Evolutionary conservation across 2,797 vertebrate genomes (phyloP).

Genomic region (Schizopygopsis malacanthus): DNA sequence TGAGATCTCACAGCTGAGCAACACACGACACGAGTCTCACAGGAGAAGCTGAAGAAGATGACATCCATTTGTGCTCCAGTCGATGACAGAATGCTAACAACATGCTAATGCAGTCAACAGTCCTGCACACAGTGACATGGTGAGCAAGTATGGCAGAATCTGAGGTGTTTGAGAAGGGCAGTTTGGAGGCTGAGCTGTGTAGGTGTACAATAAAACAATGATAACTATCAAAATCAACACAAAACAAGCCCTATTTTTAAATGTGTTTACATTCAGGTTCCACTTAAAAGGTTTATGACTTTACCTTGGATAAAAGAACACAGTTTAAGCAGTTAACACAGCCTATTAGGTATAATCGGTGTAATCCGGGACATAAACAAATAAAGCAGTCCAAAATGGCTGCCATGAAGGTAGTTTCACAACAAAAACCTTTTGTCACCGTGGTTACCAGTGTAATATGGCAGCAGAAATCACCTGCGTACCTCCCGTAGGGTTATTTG

Average conservation of each 20-base stretch:
- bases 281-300: background rate
- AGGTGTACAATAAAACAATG: background rate
- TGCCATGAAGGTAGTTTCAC: background rate
- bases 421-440: slow-evolving; percentile 10
- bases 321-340: background rate
- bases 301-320: background rate
- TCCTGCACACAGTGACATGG: slow-evolving; percentile 2
- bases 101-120: slow-evolving; percentile 45
- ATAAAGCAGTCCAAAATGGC: background rate
- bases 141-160: slow-evolving; percentile 13
- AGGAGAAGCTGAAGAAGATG: slow-evolving; percentile 42
- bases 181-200: slow-evolving; percentile 2
- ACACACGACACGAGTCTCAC: slow-evolving; percentile 28
- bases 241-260: background rate
- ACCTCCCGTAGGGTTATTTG: slow-evolving; percentile 26
- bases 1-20: slow-evolving; percentile 40
- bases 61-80: slow-evolving; percentile 43
- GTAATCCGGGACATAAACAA: background rate
- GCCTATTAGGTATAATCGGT: background rate
- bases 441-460: slow-evolving; percentile 35
- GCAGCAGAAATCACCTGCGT: slow-evolving; percentile 6
- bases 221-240: background rate
- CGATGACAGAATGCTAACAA: slow-evolving; percentile 45
- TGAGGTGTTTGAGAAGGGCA: background rate
- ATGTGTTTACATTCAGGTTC: background rate